phyloP scores from a whole-genome alignment of 1,140 invertebrate species.

The Plodia interpunctella region DNA sequence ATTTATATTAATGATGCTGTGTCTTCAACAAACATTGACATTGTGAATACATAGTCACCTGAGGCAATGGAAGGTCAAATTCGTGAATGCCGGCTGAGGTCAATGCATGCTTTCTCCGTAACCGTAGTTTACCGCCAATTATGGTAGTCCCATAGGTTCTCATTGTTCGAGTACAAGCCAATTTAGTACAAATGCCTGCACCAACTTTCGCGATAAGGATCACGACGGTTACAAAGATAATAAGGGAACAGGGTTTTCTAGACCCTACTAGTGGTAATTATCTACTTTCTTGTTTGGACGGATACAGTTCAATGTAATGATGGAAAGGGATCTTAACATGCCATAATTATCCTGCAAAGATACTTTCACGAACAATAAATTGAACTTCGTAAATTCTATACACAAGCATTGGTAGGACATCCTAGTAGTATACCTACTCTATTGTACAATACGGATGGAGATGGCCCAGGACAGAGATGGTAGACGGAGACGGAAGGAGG shows the following conservation, averaged over 20 bases:
- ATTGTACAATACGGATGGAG: too few relatives aligned
- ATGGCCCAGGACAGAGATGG: too few relatives aligned
- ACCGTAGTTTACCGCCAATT: conserved; percentile 12
- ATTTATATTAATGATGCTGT: neutral
- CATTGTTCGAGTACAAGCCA: neutral
- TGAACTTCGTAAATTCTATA: neutral
- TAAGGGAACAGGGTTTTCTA: neutral
- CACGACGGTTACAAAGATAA: neutral
- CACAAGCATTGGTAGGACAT: too few relatives aligned
- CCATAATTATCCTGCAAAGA: neutral
- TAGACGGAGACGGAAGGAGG: too few relatives aligned
- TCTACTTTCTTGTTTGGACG: neutral
- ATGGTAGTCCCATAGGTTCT: conserved; percentile 6
- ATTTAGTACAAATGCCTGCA: neutral
- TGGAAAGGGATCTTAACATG: neutral
- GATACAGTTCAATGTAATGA: neutral
- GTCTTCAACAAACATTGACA: neutral
- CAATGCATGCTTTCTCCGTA: conserved; percentile 25
- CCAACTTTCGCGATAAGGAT: neutral
- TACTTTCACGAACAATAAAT: neutral
- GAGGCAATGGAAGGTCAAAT: conserved; percentile 16
- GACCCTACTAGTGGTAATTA: neutral
- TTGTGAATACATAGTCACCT: neutral
- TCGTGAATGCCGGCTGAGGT: conserved; percentile 25
- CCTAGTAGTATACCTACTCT: too few relatives aligned